A percentile compares a stretch with the other conserved stretches of the same genome.
These are phyloP conservation scores for Latheticus oryzae DNA, from an alignment of 2,888 invertebrate genomes.

Conservation along the genomic window DNA sequence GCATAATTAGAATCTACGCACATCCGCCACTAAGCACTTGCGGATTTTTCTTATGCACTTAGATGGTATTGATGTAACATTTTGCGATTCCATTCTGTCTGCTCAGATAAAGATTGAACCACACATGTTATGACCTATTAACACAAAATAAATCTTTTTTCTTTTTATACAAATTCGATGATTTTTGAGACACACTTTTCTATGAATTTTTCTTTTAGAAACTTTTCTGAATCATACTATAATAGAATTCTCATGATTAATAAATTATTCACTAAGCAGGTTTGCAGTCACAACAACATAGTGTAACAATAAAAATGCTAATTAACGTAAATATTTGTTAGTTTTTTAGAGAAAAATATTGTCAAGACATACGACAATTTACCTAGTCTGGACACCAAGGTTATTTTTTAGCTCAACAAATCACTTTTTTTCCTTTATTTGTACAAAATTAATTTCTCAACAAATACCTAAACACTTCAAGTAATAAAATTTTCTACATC, in stretches of 20 bases:
- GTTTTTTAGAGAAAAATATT: neutral
- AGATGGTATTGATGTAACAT: constrained; percentile 9
- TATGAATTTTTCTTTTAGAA: neutral
- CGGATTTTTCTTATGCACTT: constrained; percentile 23
- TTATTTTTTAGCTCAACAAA: too few relatives aligned
- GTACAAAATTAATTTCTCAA: too few relatives aligned
- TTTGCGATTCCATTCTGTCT: too few relatives aligned
- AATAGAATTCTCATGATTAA: constrained; percentile 2
- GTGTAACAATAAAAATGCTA: constrained; percentile 8
- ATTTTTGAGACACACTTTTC: neutral
- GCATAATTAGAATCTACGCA: constrained; percentile 46
- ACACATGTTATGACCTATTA: constrained; percentile 25
- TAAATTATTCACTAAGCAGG: constrained; percentile 3
- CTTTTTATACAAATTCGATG: constrained; percentile 2
- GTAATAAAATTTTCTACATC: too few relatives aligned
- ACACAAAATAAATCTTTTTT: constrained; percentile 13
- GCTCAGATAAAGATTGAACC: too few relatives aligned
- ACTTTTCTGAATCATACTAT: neutral
- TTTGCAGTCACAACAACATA: constrained; percentile 1
- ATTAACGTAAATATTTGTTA: constrained; percentile 11
- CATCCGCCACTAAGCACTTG: constrained; percentile 34
- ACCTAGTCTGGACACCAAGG: too few relatives aligned
- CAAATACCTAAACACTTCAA: too few relatives aligned
- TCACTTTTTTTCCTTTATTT: too few relatives aligned
- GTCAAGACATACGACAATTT: too few relatives aligned